Evolutionary conservation across 2,888 invertebrate genomes (phyloP), one percentile per base, ranked within the genome.

Genomic region (Ophioninae sp.): DNA sequence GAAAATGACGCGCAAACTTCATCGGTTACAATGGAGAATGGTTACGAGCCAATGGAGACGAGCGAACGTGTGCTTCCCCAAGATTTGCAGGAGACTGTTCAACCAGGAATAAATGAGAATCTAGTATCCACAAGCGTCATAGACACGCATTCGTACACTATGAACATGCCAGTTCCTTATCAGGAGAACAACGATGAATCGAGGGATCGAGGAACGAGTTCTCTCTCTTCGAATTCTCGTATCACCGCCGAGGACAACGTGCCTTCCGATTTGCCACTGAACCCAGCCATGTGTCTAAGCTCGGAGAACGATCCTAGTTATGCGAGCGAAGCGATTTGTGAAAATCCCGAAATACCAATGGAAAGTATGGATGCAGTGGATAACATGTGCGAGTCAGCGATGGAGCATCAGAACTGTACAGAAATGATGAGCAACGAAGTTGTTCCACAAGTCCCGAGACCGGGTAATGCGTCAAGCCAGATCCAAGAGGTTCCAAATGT

Each of bases 31-130:
- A 37, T 68, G n/a, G 78, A 79, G 2, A 83, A 70, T 21, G 79
- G 56, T 59, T 85, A 86, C 50, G 87, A 88, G 67, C 37, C 82
- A 21, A 86, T 88, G 85, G 88, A 88, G 10, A 82, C 83, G 2
- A 84, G 65, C 37, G 82, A 86, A 7, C 57, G 77, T 0, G 79
- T 69, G 61, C 44, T 44, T 44, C 13, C 44, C 10, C 44, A 37
- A 23, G 79, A 79, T 77, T 61, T 84, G n/a, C 70, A 70, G 7
- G 69, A 74, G 30, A 68, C 85, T 68, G 75, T 73, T n/a, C 59
- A 21, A 23, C 17, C 39, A 8, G 82, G 82, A 20, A 74, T 61
- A 17, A 67, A 50, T 37, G 74, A 83, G 20, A 61, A 78, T 21
- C 76, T 83, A 7, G 79, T 70, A n/a, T 50, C 64, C 2, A 5